phyloP scores from a whole-genome alignment of 2,797 vertebrate species.

The Mus caroli region DNA sequence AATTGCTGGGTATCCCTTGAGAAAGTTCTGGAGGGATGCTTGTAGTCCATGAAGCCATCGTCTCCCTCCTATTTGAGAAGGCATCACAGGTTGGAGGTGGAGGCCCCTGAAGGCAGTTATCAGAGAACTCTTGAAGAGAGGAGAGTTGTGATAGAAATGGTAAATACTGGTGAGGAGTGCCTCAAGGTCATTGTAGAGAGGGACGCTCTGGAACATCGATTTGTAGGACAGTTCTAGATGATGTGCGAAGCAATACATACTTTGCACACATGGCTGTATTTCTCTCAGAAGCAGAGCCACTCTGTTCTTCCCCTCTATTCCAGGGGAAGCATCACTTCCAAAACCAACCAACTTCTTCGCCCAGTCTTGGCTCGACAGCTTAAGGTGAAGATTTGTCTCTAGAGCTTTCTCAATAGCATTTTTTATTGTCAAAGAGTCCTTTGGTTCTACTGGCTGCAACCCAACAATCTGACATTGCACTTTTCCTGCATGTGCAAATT shows the following conservation, averaged over 20 bases:
- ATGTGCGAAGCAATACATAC: slow-evolving; percentile 80
- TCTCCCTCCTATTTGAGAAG: slow-evolving; percentile 73
- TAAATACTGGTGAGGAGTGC: slow-evolving; percentile 73
- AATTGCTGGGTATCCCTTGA: slow-evolving; percentile 84
- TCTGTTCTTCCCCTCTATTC: slow-evolving; percentile 40
- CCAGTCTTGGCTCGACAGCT: slow-evolving; percentile 80
- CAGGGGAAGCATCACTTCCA: slow-evolving; percentile 70
- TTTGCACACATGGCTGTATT: slow-evolving; percentile 82
- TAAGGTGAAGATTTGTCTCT: slow-evolving; percentile 83
- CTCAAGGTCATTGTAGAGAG: slow-evolving; percentile 68
- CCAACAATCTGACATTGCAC: slow-evolving; percentile 84
- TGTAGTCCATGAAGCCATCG: slow-evolving; percentile 82
- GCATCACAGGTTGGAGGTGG: slow-evolving; percentile 78
- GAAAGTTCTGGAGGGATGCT: slow-evolving; percentile 83
- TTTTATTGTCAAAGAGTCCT: slow-evolving; percentile 76
- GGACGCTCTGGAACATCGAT: slow-evolving; percentile 70
- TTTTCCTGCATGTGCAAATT: slow-evolving; percentile 81
- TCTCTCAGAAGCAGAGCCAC: slow-evolving; percentile 81
- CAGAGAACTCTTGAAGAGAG: slow-evolving; percentile 76
- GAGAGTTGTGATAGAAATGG: slow-evolving; percentile 81
- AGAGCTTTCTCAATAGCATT: slow-evolving; percentile 81
- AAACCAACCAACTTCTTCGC: slow-evolving; percentile 85
- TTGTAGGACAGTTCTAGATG: slow-evolving; percentile 80
- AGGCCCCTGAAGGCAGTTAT: slow-evolving; percentile 71
- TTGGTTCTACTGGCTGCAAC: slow-evolving; percentile 71